Base-by-base conservation (phyloP, 2,113 vertebrate genomes). In the Calidris pygmaea region DNA sequence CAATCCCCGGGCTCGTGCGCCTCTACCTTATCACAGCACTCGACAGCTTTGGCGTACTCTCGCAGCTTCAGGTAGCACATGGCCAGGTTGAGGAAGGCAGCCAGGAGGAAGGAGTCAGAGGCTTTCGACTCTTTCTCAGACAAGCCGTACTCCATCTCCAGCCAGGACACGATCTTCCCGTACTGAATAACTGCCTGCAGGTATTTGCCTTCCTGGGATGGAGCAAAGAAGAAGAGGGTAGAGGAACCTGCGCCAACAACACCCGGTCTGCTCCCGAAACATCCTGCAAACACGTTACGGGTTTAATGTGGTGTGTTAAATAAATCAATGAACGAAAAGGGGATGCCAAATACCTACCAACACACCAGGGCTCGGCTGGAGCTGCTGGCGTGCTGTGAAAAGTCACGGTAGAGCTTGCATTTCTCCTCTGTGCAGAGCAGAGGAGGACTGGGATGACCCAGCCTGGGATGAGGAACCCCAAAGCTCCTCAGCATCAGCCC, bases 21-120 rank as follows among this genome's bases (percentile, higher is more conserved):
- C n/a, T 43, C 83, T 96, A 99, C 99, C 99, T 99, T 99, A 94
- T 99, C 99, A 34, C 99, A 99, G 98, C 98, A 99, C 43, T 99
- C 99, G 2, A 99, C 98, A 0, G 97, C 98, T 92, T 98, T 99
- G 90, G 98, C 45, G 39, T 98, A 99, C 9, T 99, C 99, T 7
- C 98, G 95, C 15, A 99, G 95, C 72, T 99, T 98, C 96, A 99
- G 98, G 97, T 98, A 99, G 98, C 99, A 99, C 98, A 99, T 98
- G 29, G 99, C 99, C 94, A 99, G 97, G 96, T 99, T 99, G 81
- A 99, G 98, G 95, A 99, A 98, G 62, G 99, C 98, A 22, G 98
- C 98, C 56, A 99, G 94, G 34, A 99, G 93, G 48, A 99, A 98
- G 1, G 98, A 98, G 27, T 98, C 98, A 0, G 99, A 98, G 53